A percentile compares a stretch with the other conserved stretches of the same genome.
phyloP scores from a whole-genome alignment of 1,140 invertebrate species.

The Drosophila biarmipes region DNA sequence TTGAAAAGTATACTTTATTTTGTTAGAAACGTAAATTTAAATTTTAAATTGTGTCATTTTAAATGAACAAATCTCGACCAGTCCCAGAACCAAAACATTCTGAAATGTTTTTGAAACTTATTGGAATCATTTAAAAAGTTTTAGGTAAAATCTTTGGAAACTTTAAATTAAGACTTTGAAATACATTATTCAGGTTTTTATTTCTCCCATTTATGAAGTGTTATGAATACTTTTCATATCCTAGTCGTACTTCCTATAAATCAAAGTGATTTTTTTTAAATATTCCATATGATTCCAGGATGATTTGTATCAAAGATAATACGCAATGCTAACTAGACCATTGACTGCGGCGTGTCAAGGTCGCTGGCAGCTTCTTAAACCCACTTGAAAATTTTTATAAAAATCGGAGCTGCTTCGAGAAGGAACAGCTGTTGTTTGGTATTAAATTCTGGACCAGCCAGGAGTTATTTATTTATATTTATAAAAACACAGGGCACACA shows the following conservation, averaged over 20 bases:
- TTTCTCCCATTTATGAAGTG: too few relatives aligned
- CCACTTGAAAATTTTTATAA: conserved; percentile 6
- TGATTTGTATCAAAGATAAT: background rate
- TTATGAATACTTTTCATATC: too few relatives aligned
- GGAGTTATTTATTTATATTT: conserved; percentile 46
- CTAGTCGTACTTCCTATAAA: background rate
- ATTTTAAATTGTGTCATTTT: too few relatives aligned
- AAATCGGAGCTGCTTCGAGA: background rate
- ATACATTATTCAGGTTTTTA: too few relatives aligned
- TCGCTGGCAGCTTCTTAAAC: conserved; percentile 3
- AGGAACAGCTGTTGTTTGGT: conserved; percentile 31
- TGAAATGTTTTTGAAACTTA: too few relatives aligned
- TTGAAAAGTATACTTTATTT: too few relatives aligned
- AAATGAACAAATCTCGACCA: too few relatives aligned
- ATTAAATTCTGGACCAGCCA: conserved; percentile 25
- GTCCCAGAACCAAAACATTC: too few relatives aligned
- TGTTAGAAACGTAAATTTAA: too few relatives aligned
- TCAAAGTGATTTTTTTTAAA: background rate
- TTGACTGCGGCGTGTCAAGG: conserved; percentile 21
- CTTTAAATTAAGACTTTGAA: too few relatives aligned
- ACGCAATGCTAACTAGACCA: conserved; percentile 1
- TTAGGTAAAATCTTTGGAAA: too few relatives aligned
- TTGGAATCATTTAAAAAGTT: too few relatives aligned
- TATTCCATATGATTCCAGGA: background rate
- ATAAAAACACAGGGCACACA: conserved; percentile 17